These are phyloP conservation scores for Nesometra sesokonis DNA, from an alignment of 35 echinoderm and acorn worm species.

Conservation along the genomic window DNA sequence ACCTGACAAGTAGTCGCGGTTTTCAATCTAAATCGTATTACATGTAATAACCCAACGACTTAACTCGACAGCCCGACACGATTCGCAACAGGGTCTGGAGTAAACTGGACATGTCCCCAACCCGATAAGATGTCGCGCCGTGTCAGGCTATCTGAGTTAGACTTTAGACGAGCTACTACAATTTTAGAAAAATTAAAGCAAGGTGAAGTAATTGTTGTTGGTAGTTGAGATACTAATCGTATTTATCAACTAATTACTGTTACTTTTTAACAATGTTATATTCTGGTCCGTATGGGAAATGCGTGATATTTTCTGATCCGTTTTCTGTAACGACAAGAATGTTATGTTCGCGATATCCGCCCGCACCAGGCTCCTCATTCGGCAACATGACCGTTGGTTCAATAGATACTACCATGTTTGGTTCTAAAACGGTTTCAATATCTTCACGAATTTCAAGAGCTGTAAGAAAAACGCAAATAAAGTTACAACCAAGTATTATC, in stretches of 20 bases:
- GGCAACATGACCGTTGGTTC: conserved; percentile 57
- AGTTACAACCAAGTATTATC: too few relatives aligned
- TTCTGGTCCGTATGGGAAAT: conserved; percentile 48
- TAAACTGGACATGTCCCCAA: too few relatives aligned
- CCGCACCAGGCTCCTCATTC: conserved; percentile 36
- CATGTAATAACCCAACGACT: too few relatives aligned
- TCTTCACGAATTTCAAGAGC: conserved; percentile 56
- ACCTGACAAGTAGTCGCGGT: too few relatives aligned
- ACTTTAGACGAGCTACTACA: neutral
- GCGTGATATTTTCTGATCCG: conserved; percentile 37
- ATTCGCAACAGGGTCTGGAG: too few relatives aligned
- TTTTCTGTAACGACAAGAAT: conserved; percentile 50
- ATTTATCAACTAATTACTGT: too few relatives aligned
- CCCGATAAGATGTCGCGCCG: too few relatives aligned
- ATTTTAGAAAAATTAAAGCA: neutral
- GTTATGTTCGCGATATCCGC: conserved; percentile 62
- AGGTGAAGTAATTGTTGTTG: neutral
- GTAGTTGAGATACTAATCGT: neutral
- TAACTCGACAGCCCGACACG: too few relatives aligned
- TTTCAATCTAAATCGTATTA: too few relatives aligned
- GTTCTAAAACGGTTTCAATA: conserved; percentile 40
- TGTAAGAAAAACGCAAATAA: neutral
- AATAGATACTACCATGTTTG: conserved; percentile 54
- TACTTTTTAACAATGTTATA: conserved; percentile 38
- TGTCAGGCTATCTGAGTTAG: neutral